Percentiles rank a stretch among this genome's conserved stretches.
Evolutionary conservation across 2,797 vertebrate genomes (phyloP).

Genomic region (Mionectes olivaceus): DNA sequence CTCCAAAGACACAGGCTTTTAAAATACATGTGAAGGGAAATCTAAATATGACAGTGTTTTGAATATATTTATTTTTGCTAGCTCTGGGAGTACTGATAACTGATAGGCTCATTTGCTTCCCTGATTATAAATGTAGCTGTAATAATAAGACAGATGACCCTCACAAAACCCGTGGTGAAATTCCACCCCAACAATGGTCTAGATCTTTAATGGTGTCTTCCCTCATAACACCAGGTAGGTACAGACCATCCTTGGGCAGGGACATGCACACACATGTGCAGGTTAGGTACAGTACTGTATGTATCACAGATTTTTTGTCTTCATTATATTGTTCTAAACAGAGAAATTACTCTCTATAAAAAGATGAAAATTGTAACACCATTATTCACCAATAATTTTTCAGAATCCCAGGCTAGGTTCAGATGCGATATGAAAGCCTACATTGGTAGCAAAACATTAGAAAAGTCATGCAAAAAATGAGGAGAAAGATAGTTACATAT

Average conservation of each 20-base stretch:
- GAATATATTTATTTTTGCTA: conserved; percentile 31
- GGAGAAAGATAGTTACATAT: not conserved
- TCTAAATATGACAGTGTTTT: not conserved
- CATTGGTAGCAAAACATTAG: not conserved
- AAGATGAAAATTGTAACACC: not conserved
- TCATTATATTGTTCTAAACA: not conserved
- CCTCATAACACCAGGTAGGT: not conserved
- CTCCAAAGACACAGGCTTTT: not conserved
- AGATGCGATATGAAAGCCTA: not conserved
- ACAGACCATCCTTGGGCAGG: not conserved
- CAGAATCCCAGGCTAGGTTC: not conserved
- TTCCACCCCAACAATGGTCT: not conserved
- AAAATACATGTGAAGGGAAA: conserved; percentile 10
- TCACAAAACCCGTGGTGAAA: not conserved
- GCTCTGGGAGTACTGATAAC: not conserved
- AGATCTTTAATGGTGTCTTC: not conserved
- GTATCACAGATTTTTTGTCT: not conserved
- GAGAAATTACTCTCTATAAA: not conserved
- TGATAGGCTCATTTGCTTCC: not conserved
- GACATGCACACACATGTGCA: accelerated
- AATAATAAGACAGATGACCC: not conserved
- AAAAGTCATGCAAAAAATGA: not conserved
- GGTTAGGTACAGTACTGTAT: not conserved
- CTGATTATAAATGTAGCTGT: not conserved
- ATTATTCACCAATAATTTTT: not conserved